Evolutionary conservation across 2,113 vertebrate species (phyloP), one percentile per base, ranked within the genome.

Genomic region (Siphamia tubifer): DNA sequence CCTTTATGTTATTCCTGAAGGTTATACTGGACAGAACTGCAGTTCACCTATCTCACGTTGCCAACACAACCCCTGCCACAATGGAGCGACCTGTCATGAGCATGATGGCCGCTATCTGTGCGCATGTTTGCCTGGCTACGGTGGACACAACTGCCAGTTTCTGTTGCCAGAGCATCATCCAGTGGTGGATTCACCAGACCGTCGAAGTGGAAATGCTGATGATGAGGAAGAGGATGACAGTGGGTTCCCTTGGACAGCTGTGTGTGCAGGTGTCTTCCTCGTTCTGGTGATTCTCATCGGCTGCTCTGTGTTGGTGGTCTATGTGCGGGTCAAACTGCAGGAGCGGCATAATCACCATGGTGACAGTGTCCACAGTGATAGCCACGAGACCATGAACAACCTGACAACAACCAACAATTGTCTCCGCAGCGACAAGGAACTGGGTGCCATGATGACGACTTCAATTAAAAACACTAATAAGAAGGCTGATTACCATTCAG

Each of bases 381-480:
- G 93, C 73, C 89, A 66, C 0, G 97, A 98, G 83, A 99, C 97
- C 68, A 99, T 99, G 98, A 99, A 99, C 90, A 99, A 99, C 88
- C 85, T 98, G 80, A 89, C 85, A 0, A 90, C 89, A 24, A 94
- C 96, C 11, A 96, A 92, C 85, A 98, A 93, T 77, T 94, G 95
- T 83, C 96, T 95, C 47, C 94, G 96, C 0, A 94, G 93, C 0
- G 96, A 98, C 79, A 99, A 98, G 83, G 98, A 96, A 85, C 83
- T 96, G 68, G 92, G 93, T 0, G 82, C 96, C 34, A 92, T 96
- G 73, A 94, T 96, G 74, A 85, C 96, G 38, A 91, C 94, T 0
- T 96, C 96, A 73, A 91, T 99, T 73, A 99, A 99, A 92, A 98
- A 99, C 90, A 99, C 94, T 20, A 99, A 99, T 83, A 98, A 98